Base-by-base conservation (phyloP, 2,888 invertebrate genomes). In the Tetramorium bicarinatum region DNA sequence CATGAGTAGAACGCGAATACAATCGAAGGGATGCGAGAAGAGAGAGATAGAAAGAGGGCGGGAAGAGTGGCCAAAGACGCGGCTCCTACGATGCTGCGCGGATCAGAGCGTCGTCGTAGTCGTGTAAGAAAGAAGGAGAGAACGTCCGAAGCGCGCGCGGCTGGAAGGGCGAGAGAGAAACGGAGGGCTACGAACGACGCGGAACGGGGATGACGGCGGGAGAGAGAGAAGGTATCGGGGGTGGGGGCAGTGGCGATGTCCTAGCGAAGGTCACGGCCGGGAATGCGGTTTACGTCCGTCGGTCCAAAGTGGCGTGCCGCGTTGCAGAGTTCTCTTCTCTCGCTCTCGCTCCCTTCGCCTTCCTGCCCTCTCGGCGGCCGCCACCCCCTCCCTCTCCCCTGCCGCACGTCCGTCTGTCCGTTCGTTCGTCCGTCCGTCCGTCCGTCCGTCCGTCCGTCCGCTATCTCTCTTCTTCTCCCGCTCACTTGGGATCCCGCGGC, bases 231-330 rank as follows among this genome's bases (percentile, higher is more conserved):
- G 83, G 84, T 56, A 72, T 87, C 86, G 90, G 91, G 91, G 91
- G 93, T 91, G 93, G 92, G 92, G 93, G 92, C 92, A 93, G 93
- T 94, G 95, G 94, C 94, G 94, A 95, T 95, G 95, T 94, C 95
- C 94, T 95, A 94, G 95, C 95, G 94, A 94, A 94, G 95, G 94
- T 94, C 94, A 95, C 94, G 95, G 95, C 90, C 94, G 94, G 94
- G 95, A 95, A 95, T 94, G 95, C 93, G 94, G 94, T 94, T 94
- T 92, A 93, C 92, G 94, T 92, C 92, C 93, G 92, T 92, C 93
- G 93, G 92, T 92, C 93, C 92, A 93, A 93, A 93, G 92, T 92
- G 90, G 93, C 92, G 92, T 92, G 92, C 91, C 92, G 92, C 92
- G 91, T 90, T 91, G 92, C 91, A 83, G 89, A 88, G 89, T 85